Conservation (phyloP, 1,140 invertebrate species). For the Apis florea region DNA sequence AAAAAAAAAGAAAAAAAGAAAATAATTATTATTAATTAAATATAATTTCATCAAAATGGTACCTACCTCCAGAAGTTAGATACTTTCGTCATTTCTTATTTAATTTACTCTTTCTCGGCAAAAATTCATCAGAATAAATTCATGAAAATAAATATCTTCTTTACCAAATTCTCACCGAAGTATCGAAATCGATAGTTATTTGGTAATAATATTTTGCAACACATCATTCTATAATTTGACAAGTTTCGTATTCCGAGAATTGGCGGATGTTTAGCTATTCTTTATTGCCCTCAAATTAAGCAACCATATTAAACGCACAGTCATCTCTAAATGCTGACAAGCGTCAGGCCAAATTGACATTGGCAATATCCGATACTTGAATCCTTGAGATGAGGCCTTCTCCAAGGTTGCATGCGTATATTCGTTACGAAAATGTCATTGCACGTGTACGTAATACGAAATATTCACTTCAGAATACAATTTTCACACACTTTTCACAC, state of each 20-base stretch:
- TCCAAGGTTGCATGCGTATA: conserved; percentile 33
- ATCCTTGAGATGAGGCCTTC: conserved; percentile 44
- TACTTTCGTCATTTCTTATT: neutral
- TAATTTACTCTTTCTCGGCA: neutral
- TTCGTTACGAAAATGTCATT: conserved; percentile 42
- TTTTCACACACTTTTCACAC: neutral
- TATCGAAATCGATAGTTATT: neutral
- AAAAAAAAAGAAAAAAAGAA: neutral
- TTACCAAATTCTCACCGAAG: neutral
- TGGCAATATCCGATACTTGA: conserved; percentile 47
- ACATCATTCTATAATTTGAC: neutral
- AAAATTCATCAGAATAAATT: neutral
- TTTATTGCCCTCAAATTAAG: neutral
- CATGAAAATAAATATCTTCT: neutral
- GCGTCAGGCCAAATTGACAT: conserved; percentile 49
- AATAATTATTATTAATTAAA: neutral
- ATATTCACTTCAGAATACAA: neutral
- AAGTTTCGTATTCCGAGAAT: neutral
- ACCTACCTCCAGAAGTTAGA: too few species aligned
- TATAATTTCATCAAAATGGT: neutral
- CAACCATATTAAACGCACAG: neutral
- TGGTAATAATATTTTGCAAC: neutral
- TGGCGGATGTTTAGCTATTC: neutral
- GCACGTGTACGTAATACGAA: conserved; percentile 16
- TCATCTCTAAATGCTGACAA: neutral